Percentiles rank a stretch among this genome's conserved stretches.
Evolutionary conservation across 2,113 vertebrate species (phyloP).

Genomic region (Ursus arctos): DNA sequence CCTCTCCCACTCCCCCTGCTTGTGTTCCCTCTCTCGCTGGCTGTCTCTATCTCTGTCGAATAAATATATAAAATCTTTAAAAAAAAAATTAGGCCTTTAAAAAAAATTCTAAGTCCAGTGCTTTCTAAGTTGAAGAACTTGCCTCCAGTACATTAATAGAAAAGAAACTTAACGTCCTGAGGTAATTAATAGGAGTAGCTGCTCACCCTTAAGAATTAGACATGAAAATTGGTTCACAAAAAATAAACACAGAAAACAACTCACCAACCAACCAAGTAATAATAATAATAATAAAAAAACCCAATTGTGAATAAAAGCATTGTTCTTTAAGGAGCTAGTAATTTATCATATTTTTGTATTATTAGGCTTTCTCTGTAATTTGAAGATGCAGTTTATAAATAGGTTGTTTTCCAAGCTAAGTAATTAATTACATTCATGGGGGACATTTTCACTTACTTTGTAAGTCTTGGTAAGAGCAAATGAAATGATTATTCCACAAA

Average conservation of each 20-base stretch:
- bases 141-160: not conserved
- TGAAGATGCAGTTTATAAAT: not conserved
- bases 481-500: conserved; percentile 4
- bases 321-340: not conserved
- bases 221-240: not conserved
- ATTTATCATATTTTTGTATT: not conserved
- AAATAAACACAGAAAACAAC: not conserved
- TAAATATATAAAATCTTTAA: too few relatives aligned
- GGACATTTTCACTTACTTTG: conserved; percentile 32
- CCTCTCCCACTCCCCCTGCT: too few relatives aligned
- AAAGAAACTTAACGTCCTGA: not conserved
- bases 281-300: not conserved
- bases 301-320: not conserved
- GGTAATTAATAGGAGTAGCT: not conserved
- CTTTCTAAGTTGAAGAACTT: conserved; percentile 19
- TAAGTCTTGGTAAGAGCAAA: not conserved
- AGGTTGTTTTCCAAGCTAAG: not conserved
- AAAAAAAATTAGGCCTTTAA: too few relatives aligned
- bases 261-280: not conserved
- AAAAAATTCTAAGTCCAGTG: not conserved
- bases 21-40: too few relatives aligned
- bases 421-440: conserved; percentile 35
- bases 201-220: not conserved
- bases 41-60: too few relatives aligned
- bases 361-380: not conserved